A percentile compares a stretch with the other conserved stretches of the same genome.
These are phyloP conservation scores for Rhopalosiphum padi DNA, from an alignment of 1,140 invertebrate genomes.

Conservation along the genomic window DNA sequence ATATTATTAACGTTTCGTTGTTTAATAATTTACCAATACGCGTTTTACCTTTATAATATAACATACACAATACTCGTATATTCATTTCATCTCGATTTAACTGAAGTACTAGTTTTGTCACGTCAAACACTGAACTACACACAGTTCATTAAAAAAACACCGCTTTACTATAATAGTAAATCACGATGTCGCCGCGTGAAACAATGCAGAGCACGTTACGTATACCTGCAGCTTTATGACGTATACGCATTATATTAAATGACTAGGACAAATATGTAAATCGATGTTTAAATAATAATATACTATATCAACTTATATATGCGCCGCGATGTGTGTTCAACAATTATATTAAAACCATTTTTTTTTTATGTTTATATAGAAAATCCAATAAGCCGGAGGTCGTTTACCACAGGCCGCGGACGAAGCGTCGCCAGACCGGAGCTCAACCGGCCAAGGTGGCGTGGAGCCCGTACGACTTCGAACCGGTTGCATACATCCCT, in stretches of 20 bases:
- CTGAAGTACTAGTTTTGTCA: no score
- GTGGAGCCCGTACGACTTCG: constrained; percentile 50
- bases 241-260: no score
- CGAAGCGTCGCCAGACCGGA: constrained; percentile 39
- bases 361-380: background rate
- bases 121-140: no score
- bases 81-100: no score
- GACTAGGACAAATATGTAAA: background rate
- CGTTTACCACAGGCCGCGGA: constrained; percentile 18
- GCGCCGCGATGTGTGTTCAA: background rate
- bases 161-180: background rate
- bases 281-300: background rate
- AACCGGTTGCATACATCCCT: constrained; percentile 13
- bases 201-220: background rate
- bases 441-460: constrained; percentile 5
- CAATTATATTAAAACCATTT: background rate
- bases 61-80: no score
- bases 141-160: background rate
- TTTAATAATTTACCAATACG: background rate
- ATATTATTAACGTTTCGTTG: background rate
- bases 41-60: no score
- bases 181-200: background rate
- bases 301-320: no score
- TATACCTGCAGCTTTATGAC: no score
- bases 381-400: background rate